A percentile compares a stretch with the other conserved stretches of the same genome.
Conservation (phyloP, 2,888 invertebrate genomes). For the Noctua pronuba region DNA sequence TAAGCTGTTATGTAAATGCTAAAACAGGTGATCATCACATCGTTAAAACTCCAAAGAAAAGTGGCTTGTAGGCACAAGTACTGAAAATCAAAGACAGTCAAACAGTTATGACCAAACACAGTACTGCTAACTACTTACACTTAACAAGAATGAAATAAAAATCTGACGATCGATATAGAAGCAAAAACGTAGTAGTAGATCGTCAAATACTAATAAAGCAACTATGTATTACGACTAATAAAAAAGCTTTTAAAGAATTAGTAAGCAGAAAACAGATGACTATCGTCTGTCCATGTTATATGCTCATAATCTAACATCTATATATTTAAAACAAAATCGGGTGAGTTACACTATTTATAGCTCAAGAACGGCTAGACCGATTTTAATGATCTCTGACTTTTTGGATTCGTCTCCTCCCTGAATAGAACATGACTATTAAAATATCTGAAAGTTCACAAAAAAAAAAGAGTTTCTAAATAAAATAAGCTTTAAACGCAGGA, state of each 20-base stretch:
- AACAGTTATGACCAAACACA: background rate
- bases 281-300: too few relatives aligned
- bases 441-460: too few relatives aligned
- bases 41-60: constrained; percentile 68
- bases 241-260: background rate
- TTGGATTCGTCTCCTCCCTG: too few relatives aligned
- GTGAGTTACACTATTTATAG: too few relatives aligned
- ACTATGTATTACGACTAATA: background rate
- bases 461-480: too few relatives aligned
- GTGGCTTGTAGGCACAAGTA: constrained; percentile 64
- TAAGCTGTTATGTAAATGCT: constrained; percentile 71
- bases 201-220: background rate
- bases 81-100: constrained; percentile 54
- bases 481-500: too few relatives aligned
- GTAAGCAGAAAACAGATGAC: background rate
- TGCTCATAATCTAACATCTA: too few relatives aligned
- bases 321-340: too few relatives aligned
- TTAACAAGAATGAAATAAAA: background rate
- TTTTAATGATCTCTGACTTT: too few relatives aligned
- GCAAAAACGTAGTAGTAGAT: background rate
- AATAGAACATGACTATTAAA: too few relatives aligned
- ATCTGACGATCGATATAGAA: background rate
- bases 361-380: too few relatives aligned
- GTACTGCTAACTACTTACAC: background rate
- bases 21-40: constrained; percentile 68